Base-by-base conservation (phyloP, 2,797 vertebrate genomes). In the Pseudotriccus pelzelni region DNA sequence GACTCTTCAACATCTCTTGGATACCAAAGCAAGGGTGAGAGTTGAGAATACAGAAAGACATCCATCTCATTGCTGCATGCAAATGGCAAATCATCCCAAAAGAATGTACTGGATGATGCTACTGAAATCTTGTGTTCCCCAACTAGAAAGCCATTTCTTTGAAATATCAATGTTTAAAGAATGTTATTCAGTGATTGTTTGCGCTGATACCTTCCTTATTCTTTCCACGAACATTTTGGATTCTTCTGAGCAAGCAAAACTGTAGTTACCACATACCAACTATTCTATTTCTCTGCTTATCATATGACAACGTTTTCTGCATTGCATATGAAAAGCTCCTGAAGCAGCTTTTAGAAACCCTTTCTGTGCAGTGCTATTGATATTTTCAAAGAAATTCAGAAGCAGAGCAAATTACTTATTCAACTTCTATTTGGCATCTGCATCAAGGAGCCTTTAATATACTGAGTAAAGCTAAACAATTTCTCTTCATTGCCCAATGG, bases 301-400 rank as follows among this genome's bases (percentile, higher is more conserved):
- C 60, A 56, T 70, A 59, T 44, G 72, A 85, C 94, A 93, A 83
- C 85, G 28, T 12, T 47, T 70, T 74, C 79, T 87, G 19, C 6
- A 10, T 43, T 80, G 62, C 47, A 41, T 55, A 70, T 66, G 30
- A 91, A 82, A 89, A 81, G 34, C 34, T 92, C 34, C 46, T 44
- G 49, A 73, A 62, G 23, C 53, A 89, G 62, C 67, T 91, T 76
- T 93, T 50, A 70, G 63, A 70, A 64, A 41, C 27, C 36, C 30
- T 67, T 97, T 73, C 73, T 75, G 17, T 79, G 68, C 28, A 44
- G 39, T 52, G 43, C 52, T 80, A 43, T 53, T 90, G 72, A 73
- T 75, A 67, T 91, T 94, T 95, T 60, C 60, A 69, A 92, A 89
- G 66, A 81, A 85, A 93, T 87, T 87, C 37, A 87, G 62, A 70